These are phyloP conservation scores for Sinocyclocheilus maitianheensis DNA, from an alignment of 2,113 vertebrate species.

Conservation along the genomic window DNA sequence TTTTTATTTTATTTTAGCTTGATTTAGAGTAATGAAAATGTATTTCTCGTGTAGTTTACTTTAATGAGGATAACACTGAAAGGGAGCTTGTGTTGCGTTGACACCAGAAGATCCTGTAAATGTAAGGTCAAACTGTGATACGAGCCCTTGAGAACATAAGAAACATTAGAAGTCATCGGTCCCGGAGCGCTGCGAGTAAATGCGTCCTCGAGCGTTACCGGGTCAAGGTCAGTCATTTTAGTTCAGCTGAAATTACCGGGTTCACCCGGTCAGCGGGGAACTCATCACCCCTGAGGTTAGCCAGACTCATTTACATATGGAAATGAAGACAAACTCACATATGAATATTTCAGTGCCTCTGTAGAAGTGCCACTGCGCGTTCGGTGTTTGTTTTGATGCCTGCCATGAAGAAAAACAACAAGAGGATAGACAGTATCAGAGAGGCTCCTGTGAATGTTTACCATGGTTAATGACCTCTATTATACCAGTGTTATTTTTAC, in stretches of 20 bases:
- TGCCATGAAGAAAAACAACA: background rate
- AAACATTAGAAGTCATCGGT: background rate
- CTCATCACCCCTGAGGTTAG: constrained; percentile 27
- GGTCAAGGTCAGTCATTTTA: constrained; percentile 57
- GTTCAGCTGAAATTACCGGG: constrained; percentile 59
- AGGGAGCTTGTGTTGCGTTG: background rate
- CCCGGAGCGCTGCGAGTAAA: constrained; percentile 45
- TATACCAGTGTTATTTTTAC: constrained; percentile 11
- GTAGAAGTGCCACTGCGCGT: background rate
- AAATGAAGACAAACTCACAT: constrained; percentile 58
- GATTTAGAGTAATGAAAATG: too few relatives aligned
- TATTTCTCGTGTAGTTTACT: background rate
- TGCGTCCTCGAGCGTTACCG: constrained; percentile 54
- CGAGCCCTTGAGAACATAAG: background rate
- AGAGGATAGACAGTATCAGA: background rate
- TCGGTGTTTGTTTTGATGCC: background rate
- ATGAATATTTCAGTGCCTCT: constrained; percentile 58
- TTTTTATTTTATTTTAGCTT: too few relatives aligned
- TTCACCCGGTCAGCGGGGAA: constrained; percentile 53
- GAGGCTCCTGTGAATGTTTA: background rate
- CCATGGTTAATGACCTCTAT: constrained; percentile 26
- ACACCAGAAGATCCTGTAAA: background rate
- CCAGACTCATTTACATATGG: constrained; percentile 63
- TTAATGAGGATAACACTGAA: background rate
- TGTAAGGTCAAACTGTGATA: background rate